Evolutionary conservation across 2,797 vertebrate species (phyloP).

Genomic region (Mionectes olivaceus): DNA sequence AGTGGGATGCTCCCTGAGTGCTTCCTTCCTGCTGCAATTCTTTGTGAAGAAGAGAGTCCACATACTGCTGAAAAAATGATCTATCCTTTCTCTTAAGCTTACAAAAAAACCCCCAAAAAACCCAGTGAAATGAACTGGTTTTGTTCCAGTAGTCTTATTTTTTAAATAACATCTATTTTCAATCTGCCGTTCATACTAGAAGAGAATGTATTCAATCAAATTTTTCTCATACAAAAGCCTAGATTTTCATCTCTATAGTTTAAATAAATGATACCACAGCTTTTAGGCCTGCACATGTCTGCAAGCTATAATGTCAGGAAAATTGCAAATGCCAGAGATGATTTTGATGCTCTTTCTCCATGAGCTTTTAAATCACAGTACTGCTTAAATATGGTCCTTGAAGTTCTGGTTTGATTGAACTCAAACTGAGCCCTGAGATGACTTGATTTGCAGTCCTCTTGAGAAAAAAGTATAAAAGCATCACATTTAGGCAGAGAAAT

Average conservation of each 20-base stretch:
- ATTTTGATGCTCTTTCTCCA: not conserved
- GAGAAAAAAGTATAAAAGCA: not conserved
- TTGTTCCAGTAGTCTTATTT: not conserved
- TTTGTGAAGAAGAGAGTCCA: not conserved
- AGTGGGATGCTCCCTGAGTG: not conserved
- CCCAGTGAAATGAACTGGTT: not conserved
- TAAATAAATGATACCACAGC: not conserved
- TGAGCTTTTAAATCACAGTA: not conserved
- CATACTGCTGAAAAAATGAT: not conserved
- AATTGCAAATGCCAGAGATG: not conserved
- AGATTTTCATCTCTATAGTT: not conserved
- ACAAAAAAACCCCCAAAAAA: too few species aligned
- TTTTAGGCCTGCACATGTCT: not conserved
- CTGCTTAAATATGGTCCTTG: not conserved
- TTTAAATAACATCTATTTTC: not conserved
- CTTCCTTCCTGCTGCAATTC: not conserved
- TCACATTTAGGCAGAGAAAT: not conserved
- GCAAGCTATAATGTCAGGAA: not conserved
- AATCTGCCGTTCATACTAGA: not conserved
- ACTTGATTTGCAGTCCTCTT: not conserved
- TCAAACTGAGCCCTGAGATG: not conserved
- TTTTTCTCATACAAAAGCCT: not conserved
- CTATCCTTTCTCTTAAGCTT: not conserved
- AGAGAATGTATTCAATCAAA: not conserved
- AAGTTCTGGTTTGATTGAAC: slow-evolving; percentile 1